Percentiles rank a stretch among this genome's conserved stretches.
These are phyloP conservation scores for Rhingia campestris DNA, from an alignment of 2,888 invertebrate genomes.

Conservation along the genomic window DNA sequence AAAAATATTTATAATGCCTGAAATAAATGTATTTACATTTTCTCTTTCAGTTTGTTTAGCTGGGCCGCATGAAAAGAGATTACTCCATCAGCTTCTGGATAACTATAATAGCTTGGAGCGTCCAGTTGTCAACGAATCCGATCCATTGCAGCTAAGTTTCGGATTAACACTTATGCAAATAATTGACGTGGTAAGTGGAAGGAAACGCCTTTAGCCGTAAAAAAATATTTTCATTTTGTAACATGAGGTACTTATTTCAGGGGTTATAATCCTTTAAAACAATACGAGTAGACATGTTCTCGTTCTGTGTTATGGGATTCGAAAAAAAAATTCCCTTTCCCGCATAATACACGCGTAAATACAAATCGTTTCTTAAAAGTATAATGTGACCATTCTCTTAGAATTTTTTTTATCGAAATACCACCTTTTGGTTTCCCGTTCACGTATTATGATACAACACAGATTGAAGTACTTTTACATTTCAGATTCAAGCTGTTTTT, in stretches of 20 bases:
- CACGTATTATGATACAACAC: background rate
- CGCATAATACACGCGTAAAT: too few relatives aligned
- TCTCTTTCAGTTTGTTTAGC: slow-evolving; percentile 88
- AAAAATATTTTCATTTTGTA: too few relatives aligned
- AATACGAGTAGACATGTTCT: too few relatives aligned
- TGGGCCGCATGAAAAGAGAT: slow-evolving; percentile 95
- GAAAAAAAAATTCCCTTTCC: too few relatives aligned
- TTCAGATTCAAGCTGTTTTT: slow-evolving; percentile 1
- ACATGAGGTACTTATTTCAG: too few relatives aligned
- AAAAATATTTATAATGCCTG: slow-evolving; percentile 1
- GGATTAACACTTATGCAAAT: slow-evolving; percentile 98
- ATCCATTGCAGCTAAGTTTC: slow-evolving; percentile 96
- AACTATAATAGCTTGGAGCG: slow-evolving; percentile 97
- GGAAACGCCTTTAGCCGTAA: too few relatives aligned
- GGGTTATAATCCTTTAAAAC: too few relatives aligned
- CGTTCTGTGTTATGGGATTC: too few relatives aligned
- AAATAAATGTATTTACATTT: slow-evolving; percentile 44
- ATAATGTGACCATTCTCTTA: background rate
- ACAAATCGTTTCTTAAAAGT: too few relatives aligned
- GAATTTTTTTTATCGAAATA: slow-evolving; percentile 2
- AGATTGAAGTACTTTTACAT: slow-evolving; percentile 1
- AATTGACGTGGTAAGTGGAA: slow-evolving; percentile 94
- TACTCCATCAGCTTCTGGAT: slow-evolving; percentile 94
- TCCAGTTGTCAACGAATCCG: slow-evolving; percentile 97
- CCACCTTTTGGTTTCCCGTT: background rate